phyloP scores from a whole-genome alignment of 2,797 vertebrate species.

The Microchirus variegatus region DNA sequence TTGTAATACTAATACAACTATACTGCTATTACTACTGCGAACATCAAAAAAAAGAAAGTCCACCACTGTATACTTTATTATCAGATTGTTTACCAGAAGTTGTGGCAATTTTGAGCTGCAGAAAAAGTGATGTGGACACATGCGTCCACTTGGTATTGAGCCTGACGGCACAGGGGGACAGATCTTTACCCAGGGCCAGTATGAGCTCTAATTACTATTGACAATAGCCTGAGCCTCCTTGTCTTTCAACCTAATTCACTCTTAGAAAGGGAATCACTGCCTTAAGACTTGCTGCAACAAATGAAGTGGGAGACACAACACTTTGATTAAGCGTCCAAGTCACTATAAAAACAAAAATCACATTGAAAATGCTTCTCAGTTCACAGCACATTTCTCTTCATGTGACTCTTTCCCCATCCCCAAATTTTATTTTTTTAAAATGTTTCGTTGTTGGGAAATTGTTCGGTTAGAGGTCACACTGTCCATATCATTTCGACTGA shows the following conservation, averaged over 20 bases:
- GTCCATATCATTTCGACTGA: constrained; percentile 6
- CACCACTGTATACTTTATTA: constrained; percentile 5
- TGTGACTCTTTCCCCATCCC: constrained; percentile 1
- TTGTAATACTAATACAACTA: too few species aligned
- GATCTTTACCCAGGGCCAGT: constrained; percentile 68
- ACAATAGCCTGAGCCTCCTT: constrained; percentile 79
- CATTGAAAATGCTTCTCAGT: constrained; percentile 27
- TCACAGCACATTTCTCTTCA: constrained; percentile 20
- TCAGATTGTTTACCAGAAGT: constrained; percentile 12
- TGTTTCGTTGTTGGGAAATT: constrained; percentile 31
- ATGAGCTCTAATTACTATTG: constrained; percentile 76
- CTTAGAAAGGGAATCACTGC: constrained; percentile 67
- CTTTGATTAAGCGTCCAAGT: constrained; percentile 53
- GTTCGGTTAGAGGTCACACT: constrained; percentile 18
- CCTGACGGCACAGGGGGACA: constrained; percentile 59
- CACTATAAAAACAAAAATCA: constrained; percentile 28
- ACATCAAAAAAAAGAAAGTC: constrained; percentile 2
- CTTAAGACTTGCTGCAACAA: constrained; percentile 64
- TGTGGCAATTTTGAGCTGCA: constrained; percentile 32
- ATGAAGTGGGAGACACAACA: constrained; percentile 62
- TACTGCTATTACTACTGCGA: too few species aligned
- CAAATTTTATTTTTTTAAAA: constrained; percentile 20
- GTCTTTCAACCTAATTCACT: constrained; percentile 79
- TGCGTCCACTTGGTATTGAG: constrained; percentile 48
- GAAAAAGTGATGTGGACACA: constrained; percentile 53